Evolutionary conservation across 2,888 invertebrate species (phyloP), one percentile per base, ranked within the genome.

Genomic region (Archaeoteleia sp.): DNA sequence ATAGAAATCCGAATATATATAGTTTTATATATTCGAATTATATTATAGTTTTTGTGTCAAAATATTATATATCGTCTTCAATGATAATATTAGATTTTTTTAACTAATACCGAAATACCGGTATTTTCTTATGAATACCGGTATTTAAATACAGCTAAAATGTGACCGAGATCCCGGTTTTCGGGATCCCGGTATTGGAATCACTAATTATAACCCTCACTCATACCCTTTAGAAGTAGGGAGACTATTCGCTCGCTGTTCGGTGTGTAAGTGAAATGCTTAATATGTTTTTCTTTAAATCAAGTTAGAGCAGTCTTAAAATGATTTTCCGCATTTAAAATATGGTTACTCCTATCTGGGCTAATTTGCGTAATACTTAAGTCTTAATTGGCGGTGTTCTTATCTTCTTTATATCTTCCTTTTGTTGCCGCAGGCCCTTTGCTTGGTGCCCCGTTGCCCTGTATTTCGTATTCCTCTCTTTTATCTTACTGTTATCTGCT

Each of bases 231-330:
- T 2, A 55, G 17, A 4, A 55, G 10, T 8, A 55, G n/a, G 6
- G 55, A 45, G 10, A 10, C 23, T 7, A 55, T 30, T 45, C 14
- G 45, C 12, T 55, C 15, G 2, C 14, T 1, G 32, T 45, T 55
- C 7, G 55, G 55, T n/a, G 55, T 37, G 30, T 45, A 45, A 8
- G 55, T 45, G 9, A 25, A 55, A n/a, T 55, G 20, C 13, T 45
- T 15, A 1, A 55, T 13, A 6, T 12, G 1, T 9, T 15, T n/a
- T 1, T 45, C 30, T 10, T 37, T 1, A 5, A 55, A 9, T 14
- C 10, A 5, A 25, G 12, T 10, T 1, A 37, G 2, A 3, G 27
- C 6, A 29, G 27, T 55, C 3, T 15, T 8, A 10, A 55, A 43
- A 9, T 14, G 12, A 1, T 15, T 23, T 0, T 0, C 1, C 6